Evolutionary conservation across 92 coral and sea anemone genomes (phyloP).

Genomic region (Diadumene lineata): DNA sequence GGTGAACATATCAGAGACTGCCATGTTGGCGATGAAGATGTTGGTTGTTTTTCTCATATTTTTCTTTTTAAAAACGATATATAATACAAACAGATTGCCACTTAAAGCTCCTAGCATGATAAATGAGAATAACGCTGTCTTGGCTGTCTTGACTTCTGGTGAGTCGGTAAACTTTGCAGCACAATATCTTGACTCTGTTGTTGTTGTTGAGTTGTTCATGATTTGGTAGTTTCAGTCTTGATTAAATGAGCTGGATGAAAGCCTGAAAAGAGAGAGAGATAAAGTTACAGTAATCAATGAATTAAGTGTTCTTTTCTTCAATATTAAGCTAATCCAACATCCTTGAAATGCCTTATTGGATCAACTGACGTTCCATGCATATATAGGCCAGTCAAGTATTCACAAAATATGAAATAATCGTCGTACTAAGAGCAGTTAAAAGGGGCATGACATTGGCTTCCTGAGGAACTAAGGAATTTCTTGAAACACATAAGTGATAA

Average conservation of each 20-base stretch:
- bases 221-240: background rate
- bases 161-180: constrained; percentile 2
- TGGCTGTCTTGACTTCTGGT: constrained; percentile 1
- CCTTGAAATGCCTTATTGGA: too few relatives aligned
- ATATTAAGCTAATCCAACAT: too few relatives aligned
- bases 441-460: too few relatives aligned
- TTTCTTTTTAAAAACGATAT: constrained; percentile 8
- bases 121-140: background rate
- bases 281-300: too few relatives aligned
- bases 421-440: too few relatives aligned
- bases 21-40: constrained; percentile 32
- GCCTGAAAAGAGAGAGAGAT: background rate
- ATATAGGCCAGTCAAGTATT: too few relatives aligned
- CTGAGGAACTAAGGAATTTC: too few relatives aligned
- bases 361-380: too few relatives aligned
- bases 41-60: constrained; percentile 23
- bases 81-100: constrained; percentile 9
- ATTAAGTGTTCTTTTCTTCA: too few relatives aligned
- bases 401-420: too few relatives aligned
- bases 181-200: background rate
- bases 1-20: constrained; percentile 15
- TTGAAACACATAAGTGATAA: too few relatives aligned
- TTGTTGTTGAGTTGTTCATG: background rate
- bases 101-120: constrained; percentile 10
- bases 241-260: too few relatives aligned